Evolutionary conservation across 2,113 vertebrate species (phyloP).

Genomic region (Falco punctatus): DNA sequence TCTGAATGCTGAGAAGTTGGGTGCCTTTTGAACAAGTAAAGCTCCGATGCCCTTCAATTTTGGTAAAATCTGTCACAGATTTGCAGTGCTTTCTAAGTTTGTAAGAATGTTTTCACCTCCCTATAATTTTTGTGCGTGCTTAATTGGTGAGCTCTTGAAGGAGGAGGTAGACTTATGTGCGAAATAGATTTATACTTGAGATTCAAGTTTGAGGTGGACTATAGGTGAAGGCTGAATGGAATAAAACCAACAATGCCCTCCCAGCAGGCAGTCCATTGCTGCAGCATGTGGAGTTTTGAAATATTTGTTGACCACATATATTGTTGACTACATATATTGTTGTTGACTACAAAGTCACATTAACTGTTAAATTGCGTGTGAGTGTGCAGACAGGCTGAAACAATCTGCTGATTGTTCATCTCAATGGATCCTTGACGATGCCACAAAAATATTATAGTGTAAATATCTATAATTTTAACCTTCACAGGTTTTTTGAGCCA

Average conservation of each 20-base stretch:
- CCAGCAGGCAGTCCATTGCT: neutral
- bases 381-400: neutral
- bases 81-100: neutral
- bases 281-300: fast-evolving
- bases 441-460: neutral
- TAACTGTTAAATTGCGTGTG: neutral
- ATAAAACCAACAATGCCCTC: neutral
- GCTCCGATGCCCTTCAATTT: neutral
- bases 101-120: neutral
- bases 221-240: neutral
- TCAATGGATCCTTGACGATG: neutral
- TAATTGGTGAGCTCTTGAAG: neutral
- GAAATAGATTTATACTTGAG: neutral
- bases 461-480: neutral
- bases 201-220: neutral
- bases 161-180: neutral
- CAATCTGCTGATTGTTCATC: neutral
- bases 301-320: no score
- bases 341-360: neutral
- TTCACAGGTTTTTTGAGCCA: neutral
- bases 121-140: neutral
- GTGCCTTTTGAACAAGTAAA: conserved; percentile 15
- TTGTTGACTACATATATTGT: no score
- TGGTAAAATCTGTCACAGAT: neutral
- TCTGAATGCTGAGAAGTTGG: neutral